Percentiles rank a stretch among this genome's conserved stretches.
phyloP scores from a whole-genome alignment of 2,888 invertebrate genomes.

The Taphrorychus bicolor region DNA sequence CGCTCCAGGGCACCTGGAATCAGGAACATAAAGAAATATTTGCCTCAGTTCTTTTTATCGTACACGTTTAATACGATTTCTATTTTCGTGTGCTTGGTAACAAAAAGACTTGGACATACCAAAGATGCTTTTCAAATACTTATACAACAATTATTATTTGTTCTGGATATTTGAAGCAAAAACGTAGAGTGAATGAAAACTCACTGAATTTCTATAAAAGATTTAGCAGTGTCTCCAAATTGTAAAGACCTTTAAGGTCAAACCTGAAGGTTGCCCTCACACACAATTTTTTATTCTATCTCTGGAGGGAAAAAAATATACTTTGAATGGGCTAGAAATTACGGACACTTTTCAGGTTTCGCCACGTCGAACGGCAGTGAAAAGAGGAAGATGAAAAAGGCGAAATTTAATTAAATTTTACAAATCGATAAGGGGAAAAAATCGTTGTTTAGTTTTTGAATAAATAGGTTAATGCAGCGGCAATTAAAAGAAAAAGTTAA shows the following conservation, averaged over 20 bases:
- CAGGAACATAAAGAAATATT: not conserved
- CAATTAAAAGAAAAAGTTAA: constrained; percentile 18
- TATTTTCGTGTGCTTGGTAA: not conserved
- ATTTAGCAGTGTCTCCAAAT: no score
- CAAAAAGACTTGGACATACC: not conserved
- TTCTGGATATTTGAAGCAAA: no score
- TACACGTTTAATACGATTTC: not conserved
- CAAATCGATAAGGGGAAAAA: constrained; percentile 2
- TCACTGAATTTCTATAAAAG: no score
- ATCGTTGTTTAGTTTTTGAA: not conserved
- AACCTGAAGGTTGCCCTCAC: no score
- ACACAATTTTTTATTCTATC: no score
- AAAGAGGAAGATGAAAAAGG: not conserved
- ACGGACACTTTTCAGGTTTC: not conserved
- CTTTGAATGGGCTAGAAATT: not conserved
- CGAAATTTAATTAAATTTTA: not conserved
- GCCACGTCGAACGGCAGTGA: not conserved
- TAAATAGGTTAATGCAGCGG: constrained; percentile 22
- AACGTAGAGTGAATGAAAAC: no score
- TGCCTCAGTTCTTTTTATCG: not conserved
- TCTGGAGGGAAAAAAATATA: not conserved
- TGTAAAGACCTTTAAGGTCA: not conserved
- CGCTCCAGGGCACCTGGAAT: not conserved
- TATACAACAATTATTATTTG: no score
- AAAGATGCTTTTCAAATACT: no score